Evolutionary conservation across 2,113 vertebrate species (phyloP).

Genomic region (Aphyosemion australe): DNA sequence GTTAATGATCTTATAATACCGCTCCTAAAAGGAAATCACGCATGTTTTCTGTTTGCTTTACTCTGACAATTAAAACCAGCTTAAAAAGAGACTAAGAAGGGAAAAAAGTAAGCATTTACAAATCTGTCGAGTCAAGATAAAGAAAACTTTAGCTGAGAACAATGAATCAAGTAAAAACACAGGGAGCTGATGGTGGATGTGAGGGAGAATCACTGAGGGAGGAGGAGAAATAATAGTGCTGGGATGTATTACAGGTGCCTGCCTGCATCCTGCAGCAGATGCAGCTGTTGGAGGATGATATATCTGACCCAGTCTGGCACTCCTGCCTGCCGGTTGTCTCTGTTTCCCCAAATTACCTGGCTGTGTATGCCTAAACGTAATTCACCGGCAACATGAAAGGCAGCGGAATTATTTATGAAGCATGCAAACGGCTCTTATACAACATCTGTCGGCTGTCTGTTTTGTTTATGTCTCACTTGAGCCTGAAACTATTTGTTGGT

Average conservation of each 20-base stretch:
- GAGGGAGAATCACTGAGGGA: constrained; percentile 14
- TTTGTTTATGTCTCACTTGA: constrained; percentile 69
- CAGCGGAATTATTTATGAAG: constrained; percentile 60
- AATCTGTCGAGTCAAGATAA: background rate
- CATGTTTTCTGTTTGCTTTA: constrained; percentile 2
- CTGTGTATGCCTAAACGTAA: constrained; percentile 49
- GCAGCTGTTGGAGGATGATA: constrained; percentile 45
- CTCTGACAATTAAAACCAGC: constrained; percentile 12
- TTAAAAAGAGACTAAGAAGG: constrained; percentile 10
- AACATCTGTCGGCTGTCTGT: constrained; percentile 73
- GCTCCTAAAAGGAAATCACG: background rate
- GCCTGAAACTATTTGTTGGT: constrained; percentile 64
- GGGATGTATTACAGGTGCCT: constrained; percentile 29
- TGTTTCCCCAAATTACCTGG: constrained; percentile 52
- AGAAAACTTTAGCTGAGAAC: constrained; percentile 5
- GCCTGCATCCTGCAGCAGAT: constrained; percentile 18
- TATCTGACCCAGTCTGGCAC: constrained; percentile 35
- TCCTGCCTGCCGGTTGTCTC: constrained; percentile 23
- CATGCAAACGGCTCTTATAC: constrained; percentile 40
- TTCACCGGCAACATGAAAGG: constrained; percentile 57
- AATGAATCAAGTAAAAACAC: background rate
- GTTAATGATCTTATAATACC: background rate
- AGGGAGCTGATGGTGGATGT: constrained; percentile 9
- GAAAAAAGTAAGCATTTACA: constrained; percentile 1
- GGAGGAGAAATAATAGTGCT: constrained; percentile 26